phyloP scores from a whole-genome alignment of 2,888 invertebrate species.

The Acleris laterana region DNA sequence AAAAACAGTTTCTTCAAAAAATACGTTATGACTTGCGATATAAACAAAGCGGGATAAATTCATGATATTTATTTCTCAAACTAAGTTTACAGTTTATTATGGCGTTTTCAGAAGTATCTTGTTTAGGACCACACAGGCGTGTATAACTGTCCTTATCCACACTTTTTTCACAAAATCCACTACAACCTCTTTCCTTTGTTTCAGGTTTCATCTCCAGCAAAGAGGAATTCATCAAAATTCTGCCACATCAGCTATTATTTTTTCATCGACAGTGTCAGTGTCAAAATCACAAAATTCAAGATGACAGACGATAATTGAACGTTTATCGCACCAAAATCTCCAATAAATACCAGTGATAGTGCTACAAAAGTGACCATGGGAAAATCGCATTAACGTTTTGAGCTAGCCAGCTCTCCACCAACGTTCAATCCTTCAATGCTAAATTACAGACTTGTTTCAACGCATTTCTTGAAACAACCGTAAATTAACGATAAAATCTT shows the following conservation, averaged over 20 bases:
- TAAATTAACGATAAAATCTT: constrained; percentile 80
- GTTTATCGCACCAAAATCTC: constrained; percentile 28
- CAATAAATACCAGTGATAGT: constrained; percentile 25
- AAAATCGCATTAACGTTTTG: constrained; percentile 53
- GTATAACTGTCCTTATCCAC: not conserved
- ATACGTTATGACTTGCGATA: too few species aligned
- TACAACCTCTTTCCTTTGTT: constrained; percentile 47
- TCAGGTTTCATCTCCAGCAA: constrained; percentile 48
- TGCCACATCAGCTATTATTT: constrained; percentile 19
- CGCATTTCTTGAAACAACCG: constrained; percentile 96
- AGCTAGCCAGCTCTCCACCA: constrained; percentile 65
- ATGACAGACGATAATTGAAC: constrained; percentile 76
- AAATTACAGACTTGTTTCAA: constrained; percentile 96
- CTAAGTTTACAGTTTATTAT: too few species aligned
- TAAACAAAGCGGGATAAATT: too few species aligned
- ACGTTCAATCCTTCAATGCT: constrained; percentile 87
- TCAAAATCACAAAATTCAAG: constrained; percentile 42
- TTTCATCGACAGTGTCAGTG: constrained; percentile 26
- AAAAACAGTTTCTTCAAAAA: too few species aligned
- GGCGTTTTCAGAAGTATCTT: too few species aligned
- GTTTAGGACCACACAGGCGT: too few species aligned
- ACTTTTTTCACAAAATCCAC: not conserved
- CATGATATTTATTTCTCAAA: too few species aligned
- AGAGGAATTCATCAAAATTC: constrained; percentile 31
- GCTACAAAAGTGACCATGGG: constrained; percentile 40